These are phyloP conservation scores for Lepisosteus oculatus DNA, from an alignment of 2,113 vertebrate species.

Conservation along the genomic window DNA sequence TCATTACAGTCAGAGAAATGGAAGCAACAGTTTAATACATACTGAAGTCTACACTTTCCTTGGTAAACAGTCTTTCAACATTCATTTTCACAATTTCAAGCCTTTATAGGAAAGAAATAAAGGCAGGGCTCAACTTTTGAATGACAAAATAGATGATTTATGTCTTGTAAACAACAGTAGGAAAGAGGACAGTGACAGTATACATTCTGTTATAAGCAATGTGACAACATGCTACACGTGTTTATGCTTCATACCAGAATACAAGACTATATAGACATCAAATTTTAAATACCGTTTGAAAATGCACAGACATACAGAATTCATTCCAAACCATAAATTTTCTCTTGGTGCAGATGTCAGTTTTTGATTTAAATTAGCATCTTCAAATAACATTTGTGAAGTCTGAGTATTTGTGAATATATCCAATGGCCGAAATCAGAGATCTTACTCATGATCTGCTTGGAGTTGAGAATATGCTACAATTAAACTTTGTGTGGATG, in stretches of 20 bases:
- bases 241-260: constrained; percentile 44
- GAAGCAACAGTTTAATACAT: too few species aligned
- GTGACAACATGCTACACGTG: constrained; percentile 63
- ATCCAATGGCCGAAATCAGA: too few species aligned
- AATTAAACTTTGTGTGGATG: too few species aligned
- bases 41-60: neutral
- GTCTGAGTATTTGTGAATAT: too few species aligned
- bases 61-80: neutral
- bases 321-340: neutral
- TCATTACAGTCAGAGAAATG: too few species aligned
- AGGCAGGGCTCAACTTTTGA: constrained; percentile 42
- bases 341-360: neutral
- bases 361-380: neutral
- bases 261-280: constrained; percentile 43
- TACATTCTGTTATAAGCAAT: constrained; percentile 68
- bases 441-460: too few species aligned
- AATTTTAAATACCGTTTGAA: constrained; percentile 43
- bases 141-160: constrained; percentile 44
- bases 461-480: too few species aligned
- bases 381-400: too few species aligned
- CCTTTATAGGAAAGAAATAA: constrained; percentile 55
- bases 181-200: constrained; percentile 54
- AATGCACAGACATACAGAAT: constrained; percentile 31
- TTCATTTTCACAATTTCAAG: constrained; percentile 67
- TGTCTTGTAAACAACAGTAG: constrained; percentile 66